A percentile compares a stretch with the other conserved stretches of the same genome.
These are phyloP conservation scores for Halcyon malimbica DNA, from an alignment of 2,113 vertebrate species.

Conservation along the genomic window DNA sequence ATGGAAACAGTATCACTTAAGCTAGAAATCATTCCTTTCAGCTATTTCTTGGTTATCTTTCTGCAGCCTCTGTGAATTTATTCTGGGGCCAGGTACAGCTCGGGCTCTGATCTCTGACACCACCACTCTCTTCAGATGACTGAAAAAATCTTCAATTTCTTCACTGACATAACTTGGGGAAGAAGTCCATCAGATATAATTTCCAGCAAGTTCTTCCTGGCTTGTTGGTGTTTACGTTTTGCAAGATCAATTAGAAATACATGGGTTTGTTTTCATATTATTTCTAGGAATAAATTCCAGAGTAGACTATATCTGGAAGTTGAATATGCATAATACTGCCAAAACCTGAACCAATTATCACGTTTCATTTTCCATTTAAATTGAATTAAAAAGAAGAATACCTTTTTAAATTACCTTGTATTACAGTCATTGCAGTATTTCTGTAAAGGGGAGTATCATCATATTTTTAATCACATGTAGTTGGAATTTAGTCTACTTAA, in stretches of 20 bases:
- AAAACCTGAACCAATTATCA: not conserved
- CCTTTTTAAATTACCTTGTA: not conserved
- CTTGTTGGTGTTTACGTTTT: conserved; percentile 13
- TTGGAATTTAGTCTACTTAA: not conserved
- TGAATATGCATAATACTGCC: not conserved
- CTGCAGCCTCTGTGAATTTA: not conserved
- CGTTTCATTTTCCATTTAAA: not conserved
- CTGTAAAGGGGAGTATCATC: not conserved
- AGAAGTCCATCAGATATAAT: not conserved
- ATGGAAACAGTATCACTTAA: not conserved
- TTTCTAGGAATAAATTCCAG: conserved; percentile 5
- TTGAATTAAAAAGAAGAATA: not conserved
- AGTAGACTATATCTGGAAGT: not conserved
- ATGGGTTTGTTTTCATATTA: not conserved
- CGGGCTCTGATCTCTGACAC: not conserved
- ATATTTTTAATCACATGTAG: not conserved
- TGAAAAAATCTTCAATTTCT: not conserved
- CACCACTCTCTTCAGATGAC: not conserved
- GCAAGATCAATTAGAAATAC: conserved; percentile 21
- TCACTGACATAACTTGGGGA: not conserved
- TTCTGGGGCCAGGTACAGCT: not conserved
- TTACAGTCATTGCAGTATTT: not conserved
- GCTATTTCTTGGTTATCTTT: not conserved
- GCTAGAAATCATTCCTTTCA: not conserved
- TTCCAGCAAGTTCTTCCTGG: not conserved